A percentile compares a stretch with the other conserved stretches of the same genome.
Conservation (phyloP, 2,888 invertebrate genomes). For the Nephrotoma guestfalica region DNA sequence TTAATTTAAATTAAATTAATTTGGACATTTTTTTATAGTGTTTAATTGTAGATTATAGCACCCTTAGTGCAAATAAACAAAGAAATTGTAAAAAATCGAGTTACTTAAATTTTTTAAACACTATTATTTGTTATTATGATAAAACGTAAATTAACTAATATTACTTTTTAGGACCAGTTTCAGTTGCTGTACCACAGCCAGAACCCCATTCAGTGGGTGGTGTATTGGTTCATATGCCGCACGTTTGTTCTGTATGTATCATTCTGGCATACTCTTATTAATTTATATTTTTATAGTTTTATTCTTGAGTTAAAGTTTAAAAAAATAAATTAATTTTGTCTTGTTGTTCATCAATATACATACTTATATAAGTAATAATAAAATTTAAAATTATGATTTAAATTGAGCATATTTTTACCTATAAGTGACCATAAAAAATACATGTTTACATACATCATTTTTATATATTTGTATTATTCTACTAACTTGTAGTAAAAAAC, state of each 20-base stretch:
- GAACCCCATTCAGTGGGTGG: constrained; percentile 70
- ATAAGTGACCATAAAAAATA: no score
- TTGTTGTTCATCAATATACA: constrained; percentile 6
- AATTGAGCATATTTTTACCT: constrained; percentile 9
- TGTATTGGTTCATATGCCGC: constrained; percentile 83
- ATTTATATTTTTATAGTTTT: constrained; percentile 8
- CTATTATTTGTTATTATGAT: neutral
- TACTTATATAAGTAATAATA: constrained; percentile 5
- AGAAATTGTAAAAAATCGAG: no score
- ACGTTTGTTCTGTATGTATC: constrained; percentile 54
- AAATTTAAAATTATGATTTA: constrained; percentile 6
- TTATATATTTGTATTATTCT: no score
- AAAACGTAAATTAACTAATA: neutral
- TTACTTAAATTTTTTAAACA: no score
- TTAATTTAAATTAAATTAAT: no score
- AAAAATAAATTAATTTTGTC: constrained; percentile 9
- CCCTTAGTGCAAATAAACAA: no score
- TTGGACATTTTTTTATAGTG: no score
- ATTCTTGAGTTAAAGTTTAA: constrained; percentile 8
- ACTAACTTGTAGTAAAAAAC: no score
- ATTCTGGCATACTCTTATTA: neutral
- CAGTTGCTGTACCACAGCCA: constrained; percentile 41
- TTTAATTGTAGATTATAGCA: no score
- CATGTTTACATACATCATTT: no score
- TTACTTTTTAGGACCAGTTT: constrained; percentile 29